Base-by-base conservation (phyloP, 2,888 invertebrate species). In the Melitaea athalia region DNA sequence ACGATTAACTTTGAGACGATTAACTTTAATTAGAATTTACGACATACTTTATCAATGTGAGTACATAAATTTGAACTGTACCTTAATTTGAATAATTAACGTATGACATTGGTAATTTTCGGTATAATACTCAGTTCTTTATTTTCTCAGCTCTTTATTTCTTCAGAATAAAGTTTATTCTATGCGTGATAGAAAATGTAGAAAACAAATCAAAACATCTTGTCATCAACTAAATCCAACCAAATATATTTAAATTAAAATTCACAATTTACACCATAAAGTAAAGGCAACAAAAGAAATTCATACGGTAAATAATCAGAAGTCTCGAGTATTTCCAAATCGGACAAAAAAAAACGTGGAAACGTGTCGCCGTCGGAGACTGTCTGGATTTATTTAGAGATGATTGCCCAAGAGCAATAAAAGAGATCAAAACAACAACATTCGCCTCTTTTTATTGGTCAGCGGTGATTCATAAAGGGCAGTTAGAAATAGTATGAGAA, bases 301-400 rank as follows among this genome's bases (percentile, higher is more conserved):
- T 52, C 31, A n/a, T 57, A 59, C 38, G n/a, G 31, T 63, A 59
- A 15, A 24, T 63, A 43, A 15, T 45, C 64, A 50, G 64, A 69
- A 67, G 66, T 71, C 62, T 43, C 57, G 59, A 61, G 50, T 52
- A 60, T 70, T 72, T 72, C 69, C 68, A 70, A 73, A 71, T 71
- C 72, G 71, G 69, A 72, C 71, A 73, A 69, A 74, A 74, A 73
- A 73, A 64, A 63, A 73, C n/a, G n/a, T n/a, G 68, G 68, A 71
- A 73, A 64, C 72, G 69, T 71, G 69, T 65, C 71, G 68, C 70
- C 70, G 71, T 47, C 68, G 70, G 53, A 55, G 65, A 59, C 69
- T 66, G 72, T 74, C 73, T 74, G 73, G 71, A 71, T 76, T 76
- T 77, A 78, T 78, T 78, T 77, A 75, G 71, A 73, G 77, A 78